Evolutionary conservation across 2,113 vertebrate genomes (phyloP).

Genomic region (Romanogobio albipinnatus): DNA sequence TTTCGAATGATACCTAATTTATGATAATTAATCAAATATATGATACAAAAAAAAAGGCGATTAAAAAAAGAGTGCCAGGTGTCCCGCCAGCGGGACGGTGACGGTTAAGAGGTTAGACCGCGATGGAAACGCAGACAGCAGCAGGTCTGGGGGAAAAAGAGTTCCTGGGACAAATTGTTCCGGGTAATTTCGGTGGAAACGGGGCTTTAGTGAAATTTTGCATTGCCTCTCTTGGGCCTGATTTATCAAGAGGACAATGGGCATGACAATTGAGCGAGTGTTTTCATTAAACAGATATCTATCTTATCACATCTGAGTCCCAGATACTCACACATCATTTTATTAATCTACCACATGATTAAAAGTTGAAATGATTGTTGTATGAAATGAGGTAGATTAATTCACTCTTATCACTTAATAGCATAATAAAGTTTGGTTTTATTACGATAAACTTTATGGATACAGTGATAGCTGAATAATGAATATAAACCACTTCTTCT

Average conservation of each 20-base stretch:
- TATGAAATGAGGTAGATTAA: not conserved
- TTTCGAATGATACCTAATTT: too few relatives aligned
- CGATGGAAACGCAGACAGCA: too few relatives aligned
- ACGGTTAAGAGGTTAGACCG: too few relatives aligned
- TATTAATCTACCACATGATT: constrained; percentile 6
- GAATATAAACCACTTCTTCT: not conserved
- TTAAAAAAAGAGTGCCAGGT: too few relatives aligned
- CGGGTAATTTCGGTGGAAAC: too few relatives aligned
- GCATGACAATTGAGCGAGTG: not conserved
- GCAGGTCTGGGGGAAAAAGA: too few relatives aligned
- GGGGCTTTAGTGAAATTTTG: not conserved
- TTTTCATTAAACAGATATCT: constrained; percentile 31
- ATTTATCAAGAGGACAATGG: not conserved
- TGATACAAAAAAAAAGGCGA: too few relatives aligned
- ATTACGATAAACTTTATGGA: not conserved
- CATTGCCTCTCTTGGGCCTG: not conserved
- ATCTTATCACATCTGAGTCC: not conserved
- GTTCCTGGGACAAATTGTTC: too few relatives aligned
- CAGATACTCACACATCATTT: constrained; percentile 18
- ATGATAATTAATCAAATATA: too few relatives aligned
- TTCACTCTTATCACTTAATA: not conserved
- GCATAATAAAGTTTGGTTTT: not conserved
- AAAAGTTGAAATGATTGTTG: not conserved
- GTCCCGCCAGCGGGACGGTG: too few relatives aligned
- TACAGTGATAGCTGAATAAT: not conserved